Base-by-base conservation (phyloP, 2,888 invertebrate genomes). In the Lacanobia oleracea region DNA sequence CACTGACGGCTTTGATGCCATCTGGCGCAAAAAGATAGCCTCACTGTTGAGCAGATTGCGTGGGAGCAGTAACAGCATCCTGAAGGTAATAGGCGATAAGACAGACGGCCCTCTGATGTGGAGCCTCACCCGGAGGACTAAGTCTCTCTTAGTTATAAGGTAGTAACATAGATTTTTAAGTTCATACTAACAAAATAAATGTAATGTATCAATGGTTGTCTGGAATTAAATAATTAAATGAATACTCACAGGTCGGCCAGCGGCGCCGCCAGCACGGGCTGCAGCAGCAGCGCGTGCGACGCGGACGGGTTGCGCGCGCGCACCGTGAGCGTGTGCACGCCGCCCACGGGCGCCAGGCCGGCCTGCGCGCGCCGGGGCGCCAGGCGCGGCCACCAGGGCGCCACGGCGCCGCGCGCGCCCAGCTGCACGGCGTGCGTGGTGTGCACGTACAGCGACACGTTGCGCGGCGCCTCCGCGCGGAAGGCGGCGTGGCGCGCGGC, bases 241-340 rank as follows among this genome's bases (percentile, higher is more conserved):
- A n/a, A n/a, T 21, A 78, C 84, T 73, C 12, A 84, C 83, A 81
- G 83, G 18, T 57, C 50, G 14, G 18, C 21, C 43, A 59, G 77
- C 62, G 75, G 82, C 50, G 75, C 79, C 21, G 67, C 81, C n/a
- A 89, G 60, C 65, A 79, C 87, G 43, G 91, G 72, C 83, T 98
- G 98, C 87, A 98, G 96, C 74, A 98, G 94, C 75, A 98, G 92
- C 76, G 97, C 96, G 91, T 90, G 92, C 88, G 96, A 96, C 78
- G 97, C 97, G 63, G 97, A 96, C 48, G 98, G 98, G 96, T 98
- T 99, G 89, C 97, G 96, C 83, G 98, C 94, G 67, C 97, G 96
- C 85, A 98, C 93, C 73, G 97, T 97, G 89, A 97, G 96, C 86
- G 97, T 94, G 53, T 97, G 96, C 68, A 96, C 95, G 90, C 97